phyloP scores from a whole-genome alignment of 2,888 invertebrate genomes.

The Melieria crassipennis region DNA sequence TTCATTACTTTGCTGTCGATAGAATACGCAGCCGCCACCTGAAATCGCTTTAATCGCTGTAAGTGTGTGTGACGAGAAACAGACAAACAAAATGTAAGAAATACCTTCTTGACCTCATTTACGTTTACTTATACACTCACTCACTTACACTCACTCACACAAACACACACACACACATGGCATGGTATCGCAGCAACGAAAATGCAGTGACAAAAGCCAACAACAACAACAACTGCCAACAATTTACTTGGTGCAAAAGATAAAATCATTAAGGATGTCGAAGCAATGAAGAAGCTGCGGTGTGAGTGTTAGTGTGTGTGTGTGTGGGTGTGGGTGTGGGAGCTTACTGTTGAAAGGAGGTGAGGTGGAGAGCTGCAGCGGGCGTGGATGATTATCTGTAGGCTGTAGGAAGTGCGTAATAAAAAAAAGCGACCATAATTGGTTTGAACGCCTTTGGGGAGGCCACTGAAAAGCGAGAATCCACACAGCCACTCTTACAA shows the following conservation, averaged over 20 bases:
- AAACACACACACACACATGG: no score
- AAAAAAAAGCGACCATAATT: no score
- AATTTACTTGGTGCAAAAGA: background rate
- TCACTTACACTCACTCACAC: no score
- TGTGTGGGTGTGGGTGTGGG: conserved; percentile 13
- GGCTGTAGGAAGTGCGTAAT: no score
- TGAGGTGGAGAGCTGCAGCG: conserved; percentile 25
- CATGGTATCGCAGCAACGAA: no score
- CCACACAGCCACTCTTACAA: no score
- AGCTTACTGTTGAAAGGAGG: conserved; percentile 30
- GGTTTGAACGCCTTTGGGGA: no score
- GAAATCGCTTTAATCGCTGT: background rate
- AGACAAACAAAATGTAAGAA: background rate
- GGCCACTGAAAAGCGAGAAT: no score
- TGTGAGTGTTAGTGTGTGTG: background rate
- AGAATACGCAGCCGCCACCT: background rate
- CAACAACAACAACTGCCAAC: background rate
- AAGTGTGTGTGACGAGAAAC: conserved; percentile 1
- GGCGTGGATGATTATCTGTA: background rate
- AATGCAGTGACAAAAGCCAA: no score
- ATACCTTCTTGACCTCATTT: background rate
- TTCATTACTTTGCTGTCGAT: background rate
- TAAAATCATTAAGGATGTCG: background rate
- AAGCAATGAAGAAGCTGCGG: background rate
- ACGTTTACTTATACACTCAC: background rate